phyloP scores from a whole-genome alignment of 2,113 vertebrate species.

The Oriolus oriolus region DNA sequence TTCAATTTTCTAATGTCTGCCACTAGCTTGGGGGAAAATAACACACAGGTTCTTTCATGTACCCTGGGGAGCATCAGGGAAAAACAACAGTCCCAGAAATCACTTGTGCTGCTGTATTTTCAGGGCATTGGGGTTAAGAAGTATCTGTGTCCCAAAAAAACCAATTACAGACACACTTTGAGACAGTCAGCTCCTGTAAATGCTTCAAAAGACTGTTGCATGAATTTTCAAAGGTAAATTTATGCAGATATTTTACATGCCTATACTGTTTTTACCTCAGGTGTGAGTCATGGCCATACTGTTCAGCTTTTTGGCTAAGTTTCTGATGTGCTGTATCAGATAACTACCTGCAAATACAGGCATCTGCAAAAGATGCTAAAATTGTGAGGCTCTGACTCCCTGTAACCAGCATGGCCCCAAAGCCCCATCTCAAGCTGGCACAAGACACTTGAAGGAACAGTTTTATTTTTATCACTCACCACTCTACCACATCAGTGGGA shows the following conservation, averaged over 20 bases:
- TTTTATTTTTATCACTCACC: neutral
- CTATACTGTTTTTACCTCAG: neutral
- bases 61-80: neutral
- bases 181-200: neutral
- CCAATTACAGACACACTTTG: neutral
- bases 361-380: neutral
- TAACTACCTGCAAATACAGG: neutral
- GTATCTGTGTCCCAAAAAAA: neutral
- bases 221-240: neutral
- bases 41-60: constrained; percentile 3
- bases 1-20: constrained; percentile 48
- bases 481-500: neutral
- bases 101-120: neutral
- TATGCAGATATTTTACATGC: neutral
- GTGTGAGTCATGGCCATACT: neutral
- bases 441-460: neutral
- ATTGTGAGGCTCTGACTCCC: neutral
- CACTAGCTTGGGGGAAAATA: neutral
- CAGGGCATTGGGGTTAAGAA: neutral
- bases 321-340: neutral
- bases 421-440: neutral
- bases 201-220: neutral
- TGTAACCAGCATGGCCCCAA: neutral
- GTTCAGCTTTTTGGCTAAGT: neutral
- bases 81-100: constrained; percentile 26